Evolutionary conservation across 2,888 invertebrate genomes (phyloP).

Genomic region (Bembecia ichneumoniformis): DNA sequence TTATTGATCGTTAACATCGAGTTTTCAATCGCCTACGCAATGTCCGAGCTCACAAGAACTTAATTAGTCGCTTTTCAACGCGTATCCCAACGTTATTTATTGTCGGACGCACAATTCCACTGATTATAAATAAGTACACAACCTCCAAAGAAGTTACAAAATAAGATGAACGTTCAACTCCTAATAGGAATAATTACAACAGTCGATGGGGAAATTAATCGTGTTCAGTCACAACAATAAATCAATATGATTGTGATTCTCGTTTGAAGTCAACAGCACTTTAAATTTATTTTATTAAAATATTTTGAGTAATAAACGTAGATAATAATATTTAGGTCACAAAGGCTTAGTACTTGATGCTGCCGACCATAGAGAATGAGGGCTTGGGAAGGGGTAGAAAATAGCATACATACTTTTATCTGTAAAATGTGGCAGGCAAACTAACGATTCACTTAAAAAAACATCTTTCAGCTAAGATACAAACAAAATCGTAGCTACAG

Average conservation of each 20-base stretch:
- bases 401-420: too few species aligned
- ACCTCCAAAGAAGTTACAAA: conserved; percentile 36
- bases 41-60: conserved; percentile 55
- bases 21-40: conserved; percentile 44
- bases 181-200: conserved; percentile 19
- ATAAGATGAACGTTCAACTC: conserved; percentile 31
- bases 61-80: conserved; percentile 62
- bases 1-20: conserved; percentile 30
- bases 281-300: background rate
- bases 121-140: conserved; percentile 21
- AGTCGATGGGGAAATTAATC: conserved; percentile 11
- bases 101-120: conserved; percentile 45
- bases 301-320: too few species aligned
- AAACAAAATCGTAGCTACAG: too few species aligned
- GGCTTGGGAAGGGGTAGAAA: too few species aligned
- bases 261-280: too few species aligned
- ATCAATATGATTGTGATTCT: background rate
- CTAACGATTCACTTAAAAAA: too few species aligned
- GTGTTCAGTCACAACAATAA: background rate
- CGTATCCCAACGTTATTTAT: conserved; percentile 54
- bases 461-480: too few species aligned
- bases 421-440: too few species aligned
- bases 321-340: too few species aligned
- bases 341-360: too few species aligned
- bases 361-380: too few species aligned